Conservation (phyloP, 1,140 invertebrate genomes). For the Eupeodes corollae region DNA sequence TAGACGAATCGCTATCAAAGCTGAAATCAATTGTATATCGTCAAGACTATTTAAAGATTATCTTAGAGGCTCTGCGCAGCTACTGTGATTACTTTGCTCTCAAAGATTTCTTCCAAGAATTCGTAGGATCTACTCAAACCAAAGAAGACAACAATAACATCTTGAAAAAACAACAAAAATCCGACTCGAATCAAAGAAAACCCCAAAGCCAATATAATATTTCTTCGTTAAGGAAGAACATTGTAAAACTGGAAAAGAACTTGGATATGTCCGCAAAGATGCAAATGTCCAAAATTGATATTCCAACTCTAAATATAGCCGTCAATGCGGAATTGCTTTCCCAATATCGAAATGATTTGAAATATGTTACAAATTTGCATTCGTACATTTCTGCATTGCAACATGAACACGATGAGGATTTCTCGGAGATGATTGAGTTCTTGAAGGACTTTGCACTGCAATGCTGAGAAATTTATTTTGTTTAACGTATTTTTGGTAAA, state of each 20-base stretch:
- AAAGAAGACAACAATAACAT: neutral
- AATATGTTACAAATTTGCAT: constrained; percentile 5
- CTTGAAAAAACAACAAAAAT: constrained; percentile 3
- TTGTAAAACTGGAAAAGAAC: neutral
- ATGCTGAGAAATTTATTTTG: neutral
- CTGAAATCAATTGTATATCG: constrained; percentile 1
- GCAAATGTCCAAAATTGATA: constrained; percentile 5
- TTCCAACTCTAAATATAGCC: constrained; percentile 7
- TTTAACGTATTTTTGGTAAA: neutral
- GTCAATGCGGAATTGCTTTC: constrained; percentile 6
- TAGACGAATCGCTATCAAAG: neutral
- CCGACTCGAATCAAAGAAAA: neutral
- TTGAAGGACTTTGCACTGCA: neutral
- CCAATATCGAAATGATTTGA: constrained; percentile 10
- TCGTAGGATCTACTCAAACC: constrained; percentile 2
- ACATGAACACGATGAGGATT: constrained; percentile 5
- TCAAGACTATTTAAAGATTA: constrained; percentile 5
- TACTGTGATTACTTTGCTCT: constrained; percentile 8
- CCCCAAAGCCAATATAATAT: neutral
- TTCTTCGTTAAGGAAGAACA: constrained; percentile 6
- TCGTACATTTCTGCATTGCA: constrained; percentile 4
- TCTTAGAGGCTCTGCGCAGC: constrained; percentile 5
- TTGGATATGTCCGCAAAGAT: constrained; percentile 2
- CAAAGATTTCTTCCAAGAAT: neutral
- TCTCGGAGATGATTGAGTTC: constrained; percentile 5